phyloP scores from a whole-genome alignment of 35 echinoderm and acorn worm genomes.

The Anneissia japonica region DNA sequence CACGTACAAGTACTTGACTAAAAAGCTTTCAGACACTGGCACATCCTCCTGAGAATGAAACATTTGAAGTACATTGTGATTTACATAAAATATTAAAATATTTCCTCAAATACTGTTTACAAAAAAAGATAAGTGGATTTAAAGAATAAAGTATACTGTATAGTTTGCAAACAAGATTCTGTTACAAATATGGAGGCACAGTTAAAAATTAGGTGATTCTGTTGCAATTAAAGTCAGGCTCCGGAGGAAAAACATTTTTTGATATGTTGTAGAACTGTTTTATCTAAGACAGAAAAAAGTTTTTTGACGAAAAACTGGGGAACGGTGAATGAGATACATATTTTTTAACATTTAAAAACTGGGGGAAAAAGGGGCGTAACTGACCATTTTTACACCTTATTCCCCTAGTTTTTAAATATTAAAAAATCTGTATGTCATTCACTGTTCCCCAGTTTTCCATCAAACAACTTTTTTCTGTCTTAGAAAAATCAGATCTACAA shows the following conservation, averaged over 20 bases:
- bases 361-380: too few relatives aligned
- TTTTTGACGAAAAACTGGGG: not conserved
- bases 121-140: not conserved
- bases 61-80: not conserved
- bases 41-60: constrained; percentile 54
- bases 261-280: too few relatives aligned
- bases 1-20: constrained; percentile 70
- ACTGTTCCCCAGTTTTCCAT: too few relatives aligned
- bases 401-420: too few relatives aligned
- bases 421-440: too few relatives aligned
- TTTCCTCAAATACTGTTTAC: not conserved
- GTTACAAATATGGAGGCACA: not conserved
- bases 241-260: too few relatives aligned
- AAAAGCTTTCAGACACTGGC: constrained; percentile 78
- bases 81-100: not conserved
- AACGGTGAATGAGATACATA: not conserved
- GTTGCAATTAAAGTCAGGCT: not conserved
- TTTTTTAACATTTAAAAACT: not conserved
- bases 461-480: too few relatives aligned
- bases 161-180: not conserved
- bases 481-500: too few relatives aligned
- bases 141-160: not conserved
- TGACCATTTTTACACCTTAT: too few relatives aligned
- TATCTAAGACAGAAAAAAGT: too few relatives aligned
- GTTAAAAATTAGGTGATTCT: not conserved